Conservation (phyloP, 2,797 vertebrate species). For the Onychomys torridus region DNA sequence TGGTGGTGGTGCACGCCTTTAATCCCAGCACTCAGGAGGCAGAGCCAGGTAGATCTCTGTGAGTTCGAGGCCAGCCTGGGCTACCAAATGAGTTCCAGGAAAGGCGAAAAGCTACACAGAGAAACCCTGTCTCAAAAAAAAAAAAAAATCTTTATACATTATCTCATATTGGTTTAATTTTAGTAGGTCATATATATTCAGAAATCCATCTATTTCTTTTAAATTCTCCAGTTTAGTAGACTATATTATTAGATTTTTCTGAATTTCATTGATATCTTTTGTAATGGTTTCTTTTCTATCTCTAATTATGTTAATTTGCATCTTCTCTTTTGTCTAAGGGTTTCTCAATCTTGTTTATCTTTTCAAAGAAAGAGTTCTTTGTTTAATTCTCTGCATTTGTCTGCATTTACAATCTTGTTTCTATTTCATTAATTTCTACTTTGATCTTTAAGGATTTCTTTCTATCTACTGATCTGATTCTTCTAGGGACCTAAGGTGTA, state of each 20-base stretch:
- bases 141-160: not conserved
- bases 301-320: not conserved
- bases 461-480: not conserved
- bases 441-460: not conserved
- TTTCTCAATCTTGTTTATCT: not conserved
- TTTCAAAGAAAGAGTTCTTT: not conserved
- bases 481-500: not conserved
- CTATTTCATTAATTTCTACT: not conserved
- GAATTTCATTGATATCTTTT: not conserved
- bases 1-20: too few species aligned
- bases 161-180: not conserved
- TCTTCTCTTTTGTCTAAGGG: not conserved
- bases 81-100: too few species aligned
- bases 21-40: too few species aligned
- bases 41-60: too few species aligned
- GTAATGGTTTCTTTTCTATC: not conserved
- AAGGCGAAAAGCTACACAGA: too few species aligned
- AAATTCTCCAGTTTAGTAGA: not conserved
- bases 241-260: not conserved
- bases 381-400: not conserved
- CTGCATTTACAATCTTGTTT: not conserved
- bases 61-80: too few species aligned
- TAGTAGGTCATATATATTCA: not conserved
- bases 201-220: not conserved
- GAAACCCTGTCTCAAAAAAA: too few species aligned